phyloP scores from a whole-genome alignment of 1,140 invertebrate species.

The Philaenus spumarius region DNA sequence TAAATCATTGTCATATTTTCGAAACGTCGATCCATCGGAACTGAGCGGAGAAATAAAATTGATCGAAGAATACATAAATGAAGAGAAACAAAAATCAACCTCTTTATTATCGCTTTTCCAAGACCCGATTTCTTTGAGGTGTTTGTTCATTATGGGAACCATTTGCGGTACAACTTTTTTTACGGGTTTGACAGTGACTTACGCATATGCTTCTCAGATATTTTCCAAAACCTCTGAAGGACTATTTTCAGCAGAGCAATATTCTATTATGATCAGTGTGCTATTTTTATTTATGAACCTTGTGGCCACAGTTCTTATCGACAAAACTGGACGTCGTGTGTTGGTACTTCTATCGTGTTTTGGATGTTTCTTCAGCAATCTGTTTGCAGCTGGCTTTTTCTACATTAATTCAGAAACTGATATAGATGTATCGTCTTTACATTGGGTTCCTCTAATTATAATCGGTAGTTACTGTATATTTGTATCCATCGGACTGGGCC shows the following conservation, averaged over 20 bases:
- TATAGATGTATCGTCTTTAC: too few relatives aligned
- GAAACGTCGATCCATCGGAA: constrained; percentile 35
- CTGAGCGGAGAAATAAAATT: not conserved
- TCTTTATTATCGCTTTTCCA: constrained; percentile 5
- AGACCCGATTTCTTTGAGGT: not conserved
- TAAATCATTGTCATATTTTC: constrained; percentile 54
- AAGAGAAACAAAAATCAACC: not conserved
- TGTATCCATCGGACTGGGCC: not conserved
- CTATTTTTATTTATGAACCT: not conserved
- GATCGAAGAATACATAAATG: not conserved
- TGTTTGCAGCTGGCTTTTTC: not conserved
- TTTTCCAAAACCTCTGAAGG: not conserved
- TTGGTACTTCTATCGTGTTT: constrained; percentile 3
- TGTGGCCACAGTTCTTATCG: not conserved
- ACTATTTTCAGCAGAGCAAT: not conserved
- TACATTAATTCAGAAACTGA: constrained; percentile 1
- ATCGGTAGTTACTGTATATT: not conserved
- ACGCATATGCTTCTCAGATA: constrained; percentile 7
- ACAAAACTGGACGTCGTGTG: constrained; percentile 1
- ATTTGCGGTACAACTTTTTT: not conserved
- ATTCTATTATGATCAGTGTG: not conserved
- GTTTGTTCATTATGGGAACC: not conserved
- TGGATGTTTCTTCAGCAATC: constrained; percentile 1
- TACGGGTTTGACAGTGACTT: not conserved
- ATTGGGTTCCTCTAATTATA: not conserved